Conservation (phyloP, 1,140 invertebrate genomes). For the Ostrea denselamellosa region DNA sequence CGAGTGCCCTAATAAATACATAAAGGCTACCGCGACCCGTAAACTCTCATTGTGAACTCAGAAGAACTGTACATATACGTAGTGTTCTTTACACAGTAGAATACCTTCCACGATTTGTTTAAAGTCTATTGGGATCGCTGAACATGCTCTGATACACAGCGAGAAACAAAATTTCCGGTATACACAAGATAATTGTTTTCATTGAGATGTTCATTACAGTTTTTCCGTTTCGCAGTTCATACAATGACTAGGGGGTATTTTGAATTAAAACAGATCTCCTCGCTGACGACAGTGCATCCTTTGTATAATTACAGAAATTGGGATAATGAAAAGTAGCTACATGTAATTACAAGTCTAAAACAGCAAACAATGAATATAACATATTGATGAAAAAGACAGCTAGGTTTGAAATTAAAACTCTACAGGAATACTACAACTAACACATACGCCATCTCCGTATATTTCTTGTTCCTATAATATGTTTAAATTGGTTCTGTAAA, state of each 20-base stretch:
- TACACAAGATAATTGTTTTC: not conserved
- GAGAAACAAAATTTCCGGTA: not conserved
- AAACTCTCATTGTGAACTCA: no score
- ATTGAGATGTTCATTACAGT: not conserved
- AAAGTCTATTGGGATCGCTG: no score
- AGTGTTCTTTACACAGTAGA: no score
- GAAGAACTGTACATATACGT: no score
- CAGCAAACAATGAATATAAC: not conserved
- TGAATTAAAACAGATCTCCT: not conserved
- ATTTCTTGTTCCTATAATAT: not conserved
- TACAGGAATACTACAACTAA: not conserved
- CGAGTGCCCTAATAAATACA: no score
- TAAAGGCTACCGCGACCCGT: no score
- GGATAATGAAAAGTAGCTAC: not conserved
- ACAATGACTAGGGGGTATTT: not conserved
- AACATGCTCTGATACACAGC: not conserved
- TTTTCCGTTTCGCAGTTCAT: not conserved
- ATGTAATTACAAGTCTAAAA: not conserved
- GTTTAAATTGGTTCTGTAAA: not conserved
- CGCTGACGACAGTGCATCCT: not conserved
- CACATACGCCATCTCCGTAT: not conserved
- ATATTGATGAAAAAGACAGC: not conserved
- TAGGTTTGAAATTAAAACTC: not conserved
- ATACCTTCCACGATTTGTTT: no score
- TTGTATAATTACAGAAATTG: not conserved